A percentile compares a stretch with the other conserved stretches of the same genome.
phyloP scores from a whole-genome alignment of 1,140 invertebrate species.

The Sarcophaga peregrina region DNA sequence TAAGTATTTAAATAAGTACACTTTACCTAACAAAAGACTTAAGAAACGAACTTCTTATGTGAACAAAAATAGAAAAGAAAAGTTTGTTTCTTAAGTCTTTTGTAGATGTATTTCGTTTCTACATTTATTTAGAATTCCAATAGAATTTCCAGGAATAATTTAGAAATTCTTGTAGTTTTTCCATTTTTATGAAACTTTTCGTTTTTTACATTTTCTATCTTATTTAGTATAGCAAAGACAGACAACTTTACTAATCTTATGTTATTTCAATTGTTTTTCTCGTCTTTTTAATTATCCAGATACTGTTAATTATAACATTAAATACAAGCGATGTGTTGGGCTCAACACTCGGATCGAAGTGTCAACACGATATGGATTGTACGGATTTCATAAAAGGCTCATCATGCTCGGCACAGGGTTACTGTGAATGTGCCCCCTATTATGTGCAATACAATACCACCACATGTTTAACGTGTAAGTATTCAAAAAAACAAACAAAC shows the following conservation, averaged over 20 bases:
- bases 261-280: neutral
- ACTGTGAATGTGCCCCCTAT: slow-evolving; percentile 75
- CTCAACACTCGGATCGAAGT: slow-evolving; percentile 55
- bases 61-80: too few species aligned
- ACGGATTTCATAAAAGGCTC: slow-evolving; percentile 66
- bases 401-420: slow-evolving; percentile 66
- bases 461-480: slow-evolving; percentile 77
- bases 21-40: neutral
- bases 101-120: too few species aligned
- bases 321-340: slow-evolving; percentile 16
- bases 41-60: neutral
- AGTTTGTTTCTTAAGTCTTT: too few species aligned
- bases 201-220: too few species aligned
- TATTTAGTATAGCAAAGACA: too few species aligned
- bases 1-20: too few species aligned
- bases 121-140: too few species aligned
- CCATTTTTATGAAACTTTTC: too few species aligned
- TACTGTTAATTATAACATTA: slow-evolving; percentile 36
- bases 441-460: slow-evolving; percentile 74
- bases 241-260: too few species aligned
- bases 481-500: slow-evolving; percentile 12
- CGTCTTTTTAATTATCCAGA: slow-evolving; percentile 31
- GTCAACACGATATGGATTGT: slow-evolving; percentile 66
- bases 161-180: too few species aligned
- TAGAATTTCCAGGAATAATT: too few species aligned